Base-by-base conservation (phyloP, 1,140 invertebrate species). In the Drosophila gunungcola region DNA sequence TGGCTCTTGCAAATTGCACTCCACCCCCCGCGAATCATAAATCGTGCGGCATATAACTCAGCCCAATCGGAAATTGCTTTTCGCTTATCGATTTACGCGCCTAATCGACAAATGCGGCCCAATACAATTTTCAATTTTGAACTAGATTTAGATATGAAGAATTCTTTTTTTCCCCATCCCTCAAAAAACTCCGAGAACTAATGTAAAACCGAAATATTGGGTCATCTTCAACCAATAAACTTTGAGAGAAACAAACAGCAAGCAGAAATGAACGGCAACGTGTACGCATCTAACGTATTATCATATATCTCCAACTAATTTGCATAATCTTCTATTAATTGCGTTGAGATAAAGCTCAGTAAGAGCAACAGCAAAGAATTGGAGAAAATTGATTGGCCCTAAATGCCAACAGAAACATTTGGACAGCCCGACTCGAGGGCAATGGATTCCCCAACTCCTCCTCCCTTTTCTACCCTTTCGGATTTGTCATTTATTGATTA, bases 301-400 rank as follows among this genome's bases (percentile, higher is more conserved):
- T 73, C 69, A 60, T 72, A 52, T 61, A 73, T 73, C 55, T 73
- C 46, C 54, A 56, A 27, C 73, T 89, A 73, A 88, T 88, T 88
- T 88, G 80, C 84, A 88, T 88, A 88, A 88, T 88, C 84, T 89
- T 61, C 84, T 88, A 88, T 88, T 88, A 88, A 89, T 88, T 89
- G 84, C 77, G 84, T 41, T 52, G 64, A 80, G 76, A 80, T 80
- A 75, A 55, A 84, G 77, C 73, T 53, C 43, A 41, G 41, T 43
- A 25, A 51, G 54, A 67, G 51, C 27, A 25, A 41, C 9, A 67
- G 45, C 64, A 54, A 68, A 46, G 11, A 32, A 48, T 63, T 29
- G n/a, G 61, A 11, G 43, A 43, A 88, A 82, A 86, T 86, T 88
- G 75, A 88, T 88, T 86, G 83, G 84, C 49, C 84, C 61, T 58